Conservation (phyloP, 1,140 invertebrate genomes). For the Lethrus apterus region DNA sequence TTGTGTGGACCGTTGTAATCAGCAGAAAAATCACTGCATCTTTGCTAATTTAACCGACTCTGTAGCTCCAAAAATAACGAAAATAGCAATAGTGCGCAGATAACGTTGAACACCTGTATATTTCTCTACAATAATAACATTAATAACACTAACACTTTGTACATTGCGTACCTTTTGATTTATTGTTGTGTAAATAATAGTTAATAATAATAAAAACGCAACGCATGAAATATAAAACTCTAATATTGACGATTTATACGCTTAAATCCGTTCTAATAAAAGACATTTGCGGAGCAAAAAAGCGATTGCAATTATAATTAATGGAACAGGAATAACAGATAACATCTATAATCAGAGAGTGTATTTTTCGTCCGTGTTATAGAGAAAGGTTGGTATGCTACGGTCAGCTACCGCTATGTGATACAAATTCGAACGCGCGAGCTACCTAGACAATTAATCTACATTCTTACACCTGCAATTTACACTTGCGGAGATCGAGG, state of each 20-base stretch:
- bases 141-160: too few relatives aligned
- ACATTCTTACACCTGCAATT: slow-evolving; percentile 32
- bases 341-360: slow-evolving; percentile 4
- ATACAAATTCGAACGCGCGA: slow-evolving; percentile 24
- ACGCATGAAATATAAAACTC: not conserved
- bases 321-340: slow-evolving; percentile 12
- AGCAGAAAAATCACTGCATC: too few relatives aligned
- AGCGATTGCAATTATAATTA: slow-evolving; percentile 14
- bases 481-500: slow-evolving; percentile 25
- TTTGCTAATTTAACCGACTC: too few relatives aligned
- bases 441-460: slow-evolving; percentile 28
- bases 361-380: slow-evolving; percentile 19
- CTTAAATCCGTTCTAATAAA: slow-evolving; percentile 9
- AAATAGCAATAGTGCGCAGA: too few relatives aligned
- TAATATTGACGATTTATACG: slow-evolving; percentile 1
- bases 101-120: too few relatives aligned
- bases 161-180: too few relatives aligned
- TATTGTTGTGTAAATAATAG: too few relatives aligned
- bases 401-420: slow-evolving; percentile 29
- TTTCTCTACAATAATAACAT: too few relatives aligned
- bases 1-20: too few relatives aligned
- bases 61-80: too few relatives aligned
- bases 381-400: slow-evolving; percentile 24
- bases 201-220: too few relatives aligned
- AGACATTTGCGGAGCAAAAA: slow-evolving; percentile 2